Conservation (phyloP, 2,888 invertebrate species). For the Cheilosia vernalis region DNA sequence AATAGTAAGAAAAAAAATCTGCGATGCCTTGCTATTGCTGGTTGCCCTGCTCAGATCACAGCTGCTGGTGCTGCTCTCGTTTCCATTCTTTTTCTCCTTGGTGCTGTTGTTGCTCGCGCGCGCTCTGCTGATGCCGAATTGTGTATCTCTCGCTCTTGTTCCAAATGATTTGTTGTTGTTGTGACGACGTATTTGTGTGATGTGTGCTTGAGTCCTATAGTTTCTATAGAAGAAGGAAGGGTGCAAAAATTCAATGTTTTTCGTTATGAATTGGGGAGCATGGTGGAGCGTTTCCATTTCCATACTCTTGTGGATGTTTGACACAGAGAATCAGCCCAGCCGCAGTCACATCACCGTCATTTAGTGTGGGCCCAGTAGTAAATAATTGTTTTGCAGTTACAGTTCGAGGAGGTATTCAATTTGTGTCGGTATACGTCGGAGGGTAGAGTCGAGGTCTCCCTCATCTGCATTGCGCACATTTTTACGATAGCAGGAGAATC, state of each 20-base stretch:
- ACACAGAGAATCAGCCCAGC: background rate
- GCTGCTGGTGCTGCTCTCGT: constrained; percentile 74
- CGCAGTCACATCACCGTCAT: background rate
- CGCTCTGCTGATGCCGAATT: constrained; percentile 10
- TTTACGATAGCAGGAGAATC: constrained; percentile 57
- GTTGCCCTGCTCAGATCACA: constrained; percentile 73
- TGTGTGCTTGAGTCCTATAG: constrained; percentile 1
- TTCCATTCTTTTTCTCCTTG: constrained; percentile 57
- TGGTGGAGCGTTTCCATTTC: constrained; percentile 23
- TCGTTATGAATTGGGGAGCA: constrained; percentile 48
- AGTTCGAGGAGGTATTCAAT: constrained; percentile 35
- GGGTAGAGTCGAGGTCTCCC: constrained; percentile 33
- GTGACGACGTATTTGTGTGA: constrained; percentile 17
- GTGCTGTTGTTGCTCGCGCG: constrained; percentile 6
- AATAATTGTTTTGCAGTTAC: constrained; percentile 39
- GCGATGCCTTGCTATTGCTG: constrained; percentile 48
- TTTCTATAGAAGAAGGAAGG: constrained; percentile 24
- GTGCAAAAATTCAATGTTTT: constrained; percentile 43
- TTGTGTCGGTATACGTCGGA: background rate
- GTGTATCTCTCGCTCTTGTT: constrained; percentile 55
- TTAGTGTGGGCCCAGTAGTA: constrained; percentile 30
- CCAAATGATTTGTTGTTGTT: constrained; percentile 53
- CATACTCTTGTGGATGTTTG: background rate
- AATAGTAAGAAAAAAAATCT: constrained; percentile 55
- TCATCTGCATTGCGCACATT: constrained; percentile 75